phyloP scores from a whole-genome alignment of 2,888 invertebrate genomes.

The Tridacna crocea region DNA sequence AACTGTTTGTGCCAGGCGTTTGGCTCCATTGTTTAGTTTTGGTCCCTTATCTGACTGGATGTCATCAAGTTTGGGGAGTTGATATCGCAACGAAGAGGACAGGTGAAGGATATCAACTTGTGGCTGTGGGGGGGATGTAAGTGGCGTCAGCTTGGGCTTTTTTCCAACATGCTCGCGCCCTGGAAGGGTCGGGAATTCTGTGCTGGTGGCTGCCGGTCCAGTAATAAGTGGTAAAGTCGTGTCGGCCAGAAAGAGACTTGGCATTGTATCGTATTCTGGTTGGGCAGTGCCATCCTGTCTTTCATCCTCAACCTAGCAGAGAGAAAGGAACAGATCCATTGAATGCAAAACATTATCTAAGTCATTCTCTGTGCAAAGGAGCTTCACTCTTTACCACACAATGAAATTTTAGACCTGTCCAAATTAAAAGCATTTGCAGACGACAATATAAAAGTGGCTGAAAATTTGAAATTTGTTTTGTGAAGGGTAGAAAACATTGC shows the following conservation, averaged over 20 bases:
- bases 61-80: neutral
- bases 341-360: too few relatives aligned
- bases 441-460: too few relatives aligned
- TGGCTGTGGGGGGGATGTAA: neutral
- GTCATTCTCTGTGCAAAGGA: too few relatives aligned
- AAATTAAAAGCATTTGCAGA: too few relatives aligned
- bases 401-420: too few relatives aligned
- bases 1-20: too few relatives aligned
- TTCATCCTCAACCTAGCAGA: neutral
- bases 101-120: neutral
- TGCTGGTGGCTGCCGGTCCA: slow-evolving; percentile 3
- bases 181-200: neutral
- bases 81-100: neutral
- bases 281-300: neutral
- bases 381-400: too few relatives aligned
- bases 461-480: too few relatives aligned
- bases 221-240: slow-evolving; percentile 9
- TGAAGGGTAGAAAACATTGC: too few relatives aligned
- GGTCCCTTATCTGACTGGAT: too few relatives aligned
- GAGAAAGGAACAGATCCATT: neutral
- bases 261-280: slow-evolving; percentile 24
- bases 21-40: too few relatives aligned
- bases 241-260: slow-evolving; percentile 2
- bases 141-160: slow-evolving; percentile 7
- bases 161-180: neutral